These are phyloP conservation scores for Bombus terrestris DNA, from an alignment of 1,140 invertebrate species.

Conservation along the genomic window DNA sequence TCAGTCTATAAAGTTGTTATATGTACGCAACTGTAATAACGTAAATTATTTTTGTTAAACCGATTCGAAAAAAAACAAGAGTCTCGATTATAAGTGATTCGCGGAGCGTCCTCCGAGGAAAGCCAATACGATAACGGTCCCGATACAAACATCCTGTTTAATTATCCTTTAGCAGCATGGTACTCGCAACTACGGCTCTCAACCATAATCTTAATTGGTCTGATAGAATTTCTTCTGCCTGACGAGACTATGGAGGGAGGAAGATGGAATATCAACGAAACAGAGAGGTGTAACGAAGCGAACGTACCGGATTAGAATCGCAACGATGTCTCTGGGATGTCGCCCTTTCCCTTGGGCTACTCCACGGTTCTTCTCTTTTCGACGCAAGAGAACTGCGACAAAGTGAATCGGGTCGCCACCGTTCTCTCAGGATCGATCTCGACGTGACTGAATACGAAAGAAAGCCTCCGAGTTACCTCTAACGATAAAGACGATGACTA, in stretches of 20 bases:
- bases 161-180: neutral
- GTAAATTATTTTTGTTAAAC: no score
- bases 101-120: neutral
- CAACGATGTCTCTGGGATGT: conserved; percentile 41
- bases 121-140: no score
- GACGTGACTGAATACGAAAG: conserved; percentile 30
- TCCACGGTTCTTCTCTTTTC: conserved; percentile 23
- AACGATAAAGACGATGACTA: neutral
- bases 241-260: conserved; percentile 6
- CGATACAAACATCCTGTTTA: neutral
- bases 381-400: conserved; percentile 3
- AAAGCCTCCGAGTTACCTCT: conserved; percentile 38
- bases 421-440: conserved; percentile 53
- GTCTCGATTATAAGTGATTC: neutral
- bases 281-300: conserved; percentile 1
- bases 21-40: no score
- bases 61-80: no score
- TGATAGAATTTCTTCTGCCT: neutral
- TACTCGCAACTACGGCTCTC: conserved; percentile 1
- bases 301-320: conserved; percentile 36
- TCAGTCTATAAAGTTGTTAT: no score
- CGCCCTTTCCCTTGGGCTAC: conserved; percentile 23
- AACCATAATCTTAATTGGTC: conserved; percentile 10
- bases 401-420: conserved; percentile 54
- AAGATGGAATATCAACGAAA: no score